Evolutionary conservation across 2,888 invertebrate species (phyloP).

Genomic region (Polyommatus icarus): DNA sequence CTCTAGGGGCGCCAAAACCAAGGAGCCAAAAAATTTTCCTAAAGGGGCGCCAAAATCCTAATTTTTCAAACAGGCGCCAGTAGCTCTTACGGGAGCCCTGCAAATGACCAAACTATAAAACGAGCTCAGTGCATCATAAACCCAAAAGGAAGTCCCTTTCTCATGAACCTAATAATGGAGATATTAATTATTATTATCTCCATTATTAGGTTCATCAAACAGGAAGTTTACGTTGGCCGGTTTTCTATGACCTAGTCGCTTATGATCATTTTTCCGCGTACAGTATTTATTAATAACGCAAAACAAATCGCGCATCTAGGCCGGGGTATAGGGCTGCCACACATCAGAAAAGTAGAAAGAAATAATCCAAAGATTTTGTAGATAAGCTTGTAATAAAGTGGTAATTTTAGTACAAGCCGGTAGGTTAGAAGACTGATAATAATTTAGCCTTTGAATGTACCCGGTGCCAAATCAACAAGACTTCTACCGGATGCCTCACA

Average conservation of each 20-base stretch:
- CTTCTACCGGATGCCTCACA: not conserved
- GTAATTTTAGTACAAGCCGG: not conserved
- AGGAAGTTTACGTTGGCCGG: slow-evolving; percentile 29
- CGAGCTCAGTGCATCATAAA: not conserved
- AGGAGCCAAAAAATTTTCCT: too few species aligned
- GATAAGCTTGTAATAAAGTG: not conserved
- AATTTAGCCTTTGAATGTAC: not conserved
- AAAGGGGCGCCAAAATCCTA: too few species aligned
- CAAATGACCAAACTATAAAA: slow-evolving; percentile 10
- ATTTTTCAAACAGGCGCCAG: too few species aligned
- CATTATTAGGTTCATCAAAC: slow-evolving; percentile 18
- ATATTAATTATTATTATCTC: not conserved
- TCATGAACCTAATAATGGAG: too few species aligned
- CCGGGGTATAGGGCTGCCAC: slow-evolving; percentile 37
- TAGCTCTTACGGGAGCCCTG: too few species aligned
- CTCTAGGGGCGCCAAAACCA: too few species aligned
- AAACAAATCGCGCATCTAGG: slow-evolving; percentile 41
- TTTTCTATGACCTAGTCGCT: slow-evolving; percentile 23
- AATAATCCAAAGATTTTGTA: not conserved
- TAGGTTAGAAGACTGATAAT: not conserved
- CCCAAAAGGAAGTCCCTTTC: slow-evolving; percentile 8
- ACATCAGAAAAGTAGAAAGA: not conserved
- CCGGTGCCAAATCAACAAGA: not conserved
- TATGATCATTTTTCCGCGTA: slow-evolving; percentile 40
- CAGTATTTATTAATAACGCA: slow-evolving; percentile 41